phyloP scores from a whole-genome alignment of 2,888 invertebrate genomes.

The Psylliodes chrysocephalus region DNA sequence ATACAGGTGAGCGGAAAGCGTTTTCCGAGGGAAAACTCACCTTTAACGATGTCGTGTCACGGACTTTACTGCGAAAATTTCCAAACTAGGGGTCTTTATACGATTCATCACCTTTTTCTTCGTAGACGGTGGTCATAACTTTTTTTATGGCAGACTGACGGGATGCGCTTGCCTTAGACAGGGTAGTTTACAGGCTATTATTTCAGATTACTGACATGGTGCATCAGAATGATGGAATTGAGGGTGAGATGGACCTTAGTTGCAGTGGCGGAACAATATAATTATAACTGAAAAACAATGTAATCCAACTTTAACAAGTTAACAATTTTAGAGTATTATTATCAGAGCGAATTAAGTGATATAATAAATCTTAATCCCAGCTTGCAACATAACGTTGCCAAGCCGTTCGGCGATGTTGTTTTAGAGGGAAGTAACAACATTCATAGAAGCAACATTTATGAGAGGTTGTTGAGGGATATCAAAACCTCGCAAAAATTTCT shows the following conservation, averaged over 20 bases:
- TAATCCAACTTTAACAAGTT: no score
- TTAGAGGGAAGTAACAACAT: no score
- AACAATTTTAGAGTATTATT: no score
- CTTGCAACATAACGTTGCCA: no score
- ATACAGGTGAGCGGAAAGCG: slow-evolving; percentile 51
- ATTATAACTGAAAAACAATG: no score
- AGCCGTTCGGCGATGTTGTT: no score
- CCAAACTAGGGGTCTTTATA: slow-evolving; percentile 37
- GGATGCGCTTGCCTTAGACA: slow-evolving; percentile 16
- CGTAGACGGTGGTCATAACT: slow-evolving; percentile 31
- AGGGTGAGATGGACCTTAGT: background rate
- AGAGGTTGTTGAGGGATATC: no score
- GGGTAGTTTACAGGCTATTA: slow-evolving; percentile 18
- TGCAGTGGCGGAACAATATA: no score
- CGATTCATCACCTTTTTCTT: slow-evolving; percentile 35
- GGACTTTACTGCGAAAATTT: slow-evolving; percentile 43
- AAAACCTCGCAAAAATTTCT: no score
- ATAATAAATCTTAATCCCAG: no score
- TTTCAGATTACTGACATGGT: slow-evolving; percentile 5
- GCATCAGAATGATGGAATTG: background rate
- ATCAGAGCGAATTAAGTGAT: no score
- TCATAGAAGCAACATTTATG: no score
- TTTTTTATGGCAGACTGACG: slow-evolving; percentile 33
- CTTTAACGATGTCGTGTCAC: slow-evolving; percentile 52
- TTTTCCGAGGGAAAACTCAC: slow-evolving; percentile 27